Percentiles rank a stretch among this genome's conserved stretches.
Conservation (phyloP, 2,888 invertebrate genomes). For the Galerucella calmariensis region DNA sequence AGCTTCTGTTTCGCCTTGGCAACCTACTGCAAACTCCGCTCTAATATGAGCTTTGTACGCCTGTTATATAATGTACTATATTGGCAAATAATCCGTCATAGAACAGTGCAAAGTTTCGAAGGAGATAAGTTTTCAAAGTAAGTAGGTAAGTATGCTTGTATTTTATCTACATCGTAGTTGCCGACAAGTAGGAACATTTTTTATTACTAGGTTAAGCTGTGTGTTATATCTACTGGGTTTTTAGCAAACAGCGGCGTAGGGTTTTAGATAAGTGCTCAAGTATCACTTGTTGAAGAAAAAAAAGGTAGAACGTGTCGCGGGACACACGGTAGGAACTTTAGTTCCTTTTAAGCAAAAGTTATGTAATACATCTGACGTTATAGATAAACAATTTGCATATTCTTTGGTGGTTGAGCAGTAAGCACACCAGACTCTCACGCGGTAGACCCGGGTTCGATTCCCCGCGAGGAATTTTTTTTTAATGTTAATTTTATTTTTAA, state of each 20-base stretch:
- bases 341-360: no score
- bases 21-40: neutral
- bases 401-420: no score
- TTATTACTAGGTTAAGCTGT: constrained; percentile 2
- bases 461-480: no score
- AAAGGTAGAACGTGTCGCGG: no score
- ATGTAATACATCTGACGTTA: no score
- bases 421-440: no score
- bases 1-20: neutral
- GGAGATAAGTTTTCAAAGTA: neutral
- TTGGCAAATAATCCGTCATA: neutral
- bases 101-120: neutral
- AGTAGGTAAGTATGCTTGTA: neutral
- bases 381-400: no score
- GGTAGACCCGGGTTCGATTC: no score
- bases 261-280: neutral
- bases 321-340: no score
- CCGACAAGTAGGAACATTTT: neutral
- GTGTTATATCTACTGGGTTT: neutral
- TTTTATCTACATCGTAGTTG: neutral
- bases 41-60: constrained; percentile 4
- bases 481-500: no score
- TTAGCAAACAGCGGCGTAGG: neutral
- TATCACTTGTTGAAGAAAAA: no score
- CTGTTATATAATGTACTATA: constrained; percentile 1